Conservation (phyloP, 2,113 vertebrate species). For the Hyperopisus bebe region DNA sequence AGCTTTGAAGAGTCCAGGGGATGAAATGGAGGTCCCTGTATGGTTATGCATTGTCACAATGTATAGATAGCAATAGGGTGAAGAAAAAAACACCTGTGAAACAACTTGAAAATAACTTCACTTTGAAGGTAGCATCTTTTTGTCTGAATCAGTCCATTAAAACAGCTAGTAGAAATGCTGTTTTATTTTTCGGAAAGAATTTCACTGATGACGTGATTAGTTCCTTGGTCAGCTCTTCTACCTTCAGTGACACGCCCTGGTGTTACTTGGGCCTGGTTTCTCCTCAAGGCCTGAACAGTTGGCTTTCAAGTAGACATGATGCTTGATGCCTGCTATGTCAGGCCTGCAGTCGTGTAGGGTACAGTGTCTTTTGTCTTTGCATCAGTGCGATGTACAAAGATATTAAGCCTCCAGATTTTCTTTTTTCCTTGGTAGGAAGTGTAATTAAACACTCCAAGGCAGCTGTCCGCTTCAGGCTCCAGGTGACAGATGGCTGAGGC, state of each 20-base stretch:
- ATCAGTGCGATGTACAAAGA: background rate
- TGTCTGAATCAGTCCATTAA: background rate
- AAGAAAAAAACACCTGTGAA: conserved; percentile 14
- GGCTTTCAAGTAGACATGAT: background rate
- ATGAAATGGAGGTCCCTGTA: background rate
- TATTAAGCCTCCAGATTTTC: background rate
- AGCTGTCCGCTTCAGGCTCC: conserved; percentile 64
- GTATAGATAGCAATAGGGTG: background rate
- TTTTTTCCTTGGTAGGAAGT: conserved; percentile 36
- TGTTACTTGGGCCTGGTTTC: background rate
- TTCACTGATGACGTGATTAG: background rate
- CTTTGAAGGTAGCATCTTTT: background rate
- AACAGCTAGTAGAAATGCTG: background rate
- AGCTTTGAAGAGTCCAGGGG: background rate
- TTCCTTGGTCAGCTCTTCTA: background rate
- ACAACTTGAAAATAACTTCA: conserved; percentile 34
- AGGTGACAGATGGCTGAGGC: conserved; percentile 69
- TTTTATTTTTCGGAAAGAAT: background rate
- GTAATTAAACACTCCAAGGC: conserved; percentile 51
- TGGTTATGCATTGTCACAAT: background rate
- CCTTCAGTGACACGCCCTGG: background rate
- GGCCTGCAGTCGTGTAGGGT: background rate
- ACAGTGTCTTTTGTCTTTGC: background rate
- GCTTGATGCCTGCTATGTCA: background rate
- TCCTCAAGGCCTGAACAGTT: background rate